Percentiles rank a stretch among this genome's conserved stretches.
Evolutionary conservation across 1,140 invertebrate genomes (phyloP).

Genomic region (Eriocheir sinensis): DNA sequence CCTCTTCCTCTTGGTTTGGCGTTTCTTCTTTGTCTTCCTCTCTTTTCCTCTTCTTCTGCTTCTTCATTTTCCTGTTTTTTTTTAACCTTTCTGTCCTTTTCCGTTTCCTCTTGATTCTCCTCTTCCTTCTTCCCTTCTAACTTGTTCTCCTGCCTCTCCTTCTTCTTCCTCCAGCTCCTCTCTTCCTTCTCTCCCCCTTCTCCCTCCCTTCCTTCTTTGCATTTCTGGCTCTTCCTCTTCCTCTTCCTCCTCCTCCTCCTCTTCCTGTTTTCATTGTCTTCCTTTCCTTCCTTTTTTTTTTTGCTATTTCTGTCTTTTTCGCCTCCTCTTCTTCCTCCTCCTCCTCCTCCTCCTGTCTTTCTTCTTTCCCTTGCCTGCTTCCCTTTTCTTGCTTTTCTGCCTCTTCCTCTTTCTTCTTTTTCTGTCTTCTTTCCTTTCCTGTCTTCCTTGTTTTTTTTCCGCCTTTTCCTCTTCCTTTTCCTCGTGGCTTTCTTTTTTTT

Average conservation of each 20-base stretch:
- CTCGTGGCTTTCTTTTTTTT: no score
- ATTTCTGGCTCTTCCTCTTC: not conserved
- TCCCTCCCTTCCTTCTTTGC: not conserved
- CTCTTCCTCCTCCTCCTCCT: not conserved
- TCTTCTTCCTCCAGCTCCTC: not conserved
- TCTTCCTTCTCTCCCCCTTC: not conserved
- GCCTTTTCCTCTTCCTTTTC: not conserved
- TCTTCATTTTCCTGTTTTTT: not conserved
- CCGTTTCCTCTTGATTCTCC: not conserved
- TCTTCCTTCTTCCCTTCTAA: not conserved
- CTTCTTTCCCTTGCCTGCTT: not conserved
- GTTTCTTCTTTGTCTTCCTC: not conserved
- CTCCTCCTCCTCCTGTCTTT: no score
- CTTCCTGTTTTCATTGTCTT: no score
- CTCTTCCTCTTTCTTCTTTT: not conserved
- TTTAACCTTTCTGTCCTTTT: no score
- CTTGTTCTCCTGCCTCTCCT: no score
- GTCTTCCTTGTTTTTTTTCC: no score
- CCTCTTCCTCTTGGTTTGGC: no score
- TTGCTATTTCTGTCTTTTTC: no score
- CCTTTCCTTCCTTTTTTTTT: no score
- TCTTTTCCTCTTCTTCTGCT: not conserved
- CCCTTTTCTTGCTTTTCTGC: not conserved
- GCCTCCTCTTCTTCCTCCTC: no score
- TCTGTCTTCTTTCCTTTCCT: no score